Percentiles rank a stretch among this genome's conserved stretches.
Conservation (phyloP, 2,797 vertebrate genomes). For the Anas georgica region DNA sequence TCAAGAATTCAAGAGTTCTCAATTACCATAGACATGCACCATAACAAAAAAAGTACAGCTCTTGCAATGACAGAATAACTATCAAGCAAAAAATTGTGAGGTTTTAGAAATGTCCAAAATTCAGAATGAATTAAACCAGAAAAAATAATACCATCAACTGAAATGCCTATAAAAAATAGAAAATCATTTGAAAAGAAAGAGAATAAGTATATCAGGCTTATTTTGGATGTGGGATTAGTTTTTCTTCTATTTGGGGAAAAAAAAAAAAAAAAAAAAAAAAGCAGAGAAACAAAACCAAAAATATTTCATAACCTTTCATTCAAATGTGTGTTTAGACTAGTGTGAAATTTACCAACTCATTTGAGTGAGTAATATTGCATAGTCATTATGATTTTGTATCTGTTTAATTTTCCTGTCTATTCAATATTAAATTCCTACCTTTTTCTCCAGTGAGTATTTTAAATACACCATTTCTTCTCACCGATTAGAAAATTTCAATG, state of each 20-base stretch:
- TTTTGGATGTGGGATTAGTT: neutral
- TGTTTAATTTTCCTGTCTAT: neutral
- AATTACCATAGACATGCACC: neutral
- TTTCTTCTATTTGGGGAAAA: neutral
- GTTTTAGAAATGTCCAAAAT: neutral
- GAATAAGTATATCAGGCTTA: neutral
- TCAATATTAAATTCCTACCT: neutral
- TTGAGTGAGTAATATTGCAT: neutral
- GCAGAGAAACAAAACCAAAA: no score
- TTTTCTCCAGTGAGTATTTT: neutral
- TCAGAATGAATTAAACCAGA: neutral
- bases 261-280: no score
- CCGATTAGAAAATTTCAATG: neutral
- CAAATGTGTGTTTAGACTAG: neutral
- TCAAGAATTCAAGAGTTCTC: neutral
- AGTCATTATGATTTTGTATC: neutral
- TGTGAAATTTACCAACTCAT: neutral
- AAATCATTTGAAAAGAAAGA: neutral
- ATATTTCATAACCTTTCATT: neutral
- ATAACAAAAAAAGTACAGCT: neutral
- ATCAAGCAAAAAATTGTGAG: neutral
- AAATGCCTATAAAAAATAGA: neutral
- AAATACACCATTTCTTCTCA: neutral
- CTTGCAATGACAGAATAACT: neutral
- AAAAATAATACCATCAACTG: neutral